Conservation (phyloP, 2,113 vertebrate species). For the Excalfactoria chinensis region DNA sequence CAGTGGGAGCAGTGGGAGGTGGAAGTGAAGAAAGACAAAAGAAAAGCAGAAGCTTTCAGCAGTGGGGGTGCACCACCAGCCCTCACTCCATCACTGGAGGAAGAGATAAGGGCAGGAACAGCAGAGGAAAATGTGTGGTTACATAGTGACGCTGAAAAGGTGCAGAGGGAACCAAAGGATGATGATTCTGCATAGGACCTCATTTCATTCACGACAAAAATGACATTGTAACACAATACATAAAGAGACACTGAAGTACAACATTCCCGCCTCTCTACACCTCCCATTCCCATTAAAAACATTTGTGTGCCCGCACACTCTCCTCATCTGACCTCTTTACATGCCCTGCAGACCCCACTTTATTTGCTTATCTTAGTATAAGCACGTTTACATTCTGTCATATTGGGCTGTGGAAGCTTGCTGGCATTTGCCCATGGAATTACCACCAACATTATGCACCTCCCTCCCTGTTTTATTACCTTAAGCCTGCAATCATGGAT, state of each 20-base stretch:
- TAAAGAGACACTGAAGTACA: not conserved
- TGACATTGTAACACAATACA: accelerated
- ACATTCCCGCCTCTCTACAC: not conserved
- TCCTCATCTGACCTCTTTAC: not conserved
- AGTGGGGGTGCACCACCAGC: not conserved
- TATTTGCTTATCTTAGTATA: not conserved
- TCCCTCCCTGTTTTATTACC: not conserved
- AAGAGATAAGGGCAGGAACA: not conserved
- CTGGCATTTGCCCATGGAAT: not conserved
- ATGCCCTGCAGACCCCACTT: not conserved
- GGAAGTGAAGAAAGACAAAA: not conserved
- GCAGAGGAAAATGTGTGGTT: not conserved
- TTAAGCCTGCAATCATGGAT: not conserved
- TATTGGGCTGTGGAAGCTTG: not conserved
- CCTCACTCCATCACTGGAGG: not conserved
- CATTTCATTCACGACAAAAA: not conserved
- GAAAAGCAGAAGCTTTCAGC: not conserved
- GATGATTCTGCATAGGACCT: not conserved
- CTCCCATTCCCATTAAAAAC: not conserved
- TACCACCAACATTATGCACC: not conserved
- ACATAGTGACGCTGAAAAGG: not conserved
- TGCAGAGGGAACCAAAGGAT: not conserved
- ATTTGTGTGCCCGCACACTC: not conserved
- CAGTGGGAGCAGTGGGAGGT: not conserved
- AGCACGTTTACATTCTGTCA: not conserved